Evolutionary conservation across 30 jellyfish, hydroid and myxozoan genomes (phyloP), one percentile per base, ranked within the genome.

Genomic region (Clytia hemisphaerica): DNA sequence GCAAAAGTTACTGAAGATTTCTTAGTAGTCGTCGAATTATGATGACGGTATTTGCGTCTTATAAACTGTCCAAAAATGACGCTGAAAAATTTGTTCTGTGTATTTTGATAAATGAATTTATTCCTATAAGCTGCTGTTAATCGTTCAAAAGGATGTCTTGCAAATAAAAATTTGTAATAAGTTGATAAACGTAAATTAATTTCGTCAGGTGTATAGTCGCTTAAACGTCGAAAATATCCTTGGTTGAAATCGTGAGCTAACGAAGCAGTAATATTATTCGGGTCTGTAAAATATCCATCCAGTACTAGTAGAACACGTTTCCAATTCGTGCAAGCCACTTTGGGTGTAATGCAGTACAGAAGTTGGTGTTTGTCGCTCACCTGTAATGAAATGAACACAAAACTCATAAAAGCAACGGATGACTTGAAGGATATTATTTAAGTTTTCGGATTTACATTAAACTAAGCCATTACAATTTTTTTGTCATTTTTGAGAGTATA

Each of bases 311-410:
- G 81, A 19, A 89, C 95, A 4, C 98, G 76, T 34, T 89, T 83
- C 98, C 98, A 89, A 70, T 89, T 89, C 0, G 98, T 73, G 63
- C 98, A 89, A 38, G 95, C 98, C 10, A 89, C 93, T 67, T 89
- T 89, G 27, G 98, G 98, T 42, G 92, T 71, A 76, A 77, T 92
- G 80, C 98, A 89, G 62, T 89, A 89, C 61, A 89, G 87, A 37
- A 89, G 78, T 75, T 89, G 98, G 51, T 89, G 94, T 72, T 71
- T 89, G 78, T 89, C 98, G 35, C 94, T 82, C 58, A 89, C 98
- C 81, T 69, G 47, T 42, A 31, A 16, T n/a, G n/a, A n/a, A n/a
- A n/a, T n/a, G n/a, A n/a, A n/a, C n/a, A n/a, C n/a, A n/a, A n/a
- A n/a, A n/a, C n/a, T n/a, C n/a, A n/a, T n/a, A n/a, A n/a, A n/a